A percentile compares a stretch with the other conserved stretches of the same genome.
These are phyloP conservation scores for Megaptera novaeangliae DNA, from an alignment of 2,113 vertebrate species.

Conservation along the genomic window DNA sequence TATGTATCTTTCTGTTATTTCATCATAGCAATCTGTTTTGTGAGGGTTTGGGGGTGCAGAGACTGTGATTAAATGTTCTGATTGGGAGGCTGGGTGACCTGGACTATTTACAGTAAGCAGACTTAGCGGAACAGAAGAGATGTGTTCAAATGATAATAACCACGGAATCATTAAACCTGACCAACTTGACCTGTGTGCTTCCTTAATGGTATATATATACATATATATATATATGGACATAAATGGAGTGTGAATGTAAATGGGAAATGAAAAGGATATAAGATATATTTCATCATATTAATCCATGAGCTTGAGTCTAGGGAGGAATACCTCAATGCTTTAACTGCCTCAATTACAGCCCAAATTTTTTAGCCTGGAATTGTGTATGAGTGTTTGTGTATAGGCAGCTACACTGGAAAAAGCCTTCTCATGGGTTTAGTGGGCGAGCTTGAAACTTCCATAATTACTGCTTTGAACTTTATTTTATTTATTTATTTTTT, in stretches of 20 bases:
- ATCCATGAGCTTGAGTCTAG: neutral
- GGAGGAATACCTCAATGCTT: neutral
- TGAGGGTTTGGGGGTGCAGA: neutral
- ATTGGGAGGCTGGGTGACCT: neutral
- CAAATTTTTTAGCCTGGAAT: neutral
- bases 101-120: neutral
- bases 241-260: neutral
- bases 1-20: neutral
- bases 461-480: neutral
- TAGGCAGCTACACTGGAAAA: neutral
- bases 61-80: neutral
- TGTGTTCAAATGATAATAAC: neutral
- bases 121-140: constrained; percentile 1
- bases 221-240: neutral
- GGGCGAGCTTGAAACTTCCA: neutral
- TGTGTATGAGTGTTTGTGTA: neutral
- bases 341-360: neutral
- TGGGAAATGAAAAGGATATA: neutral
- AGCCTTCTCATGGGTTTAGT: neutral
- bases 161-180: constrained; percentile 38
- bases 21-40: neutral
- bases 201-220: neutral
- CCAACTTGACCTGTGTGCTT: neutral
- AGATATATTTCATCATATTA: neutral
- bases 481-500: no score